Percentiles rank a stretch among this genome's conserved stretches.
phyloP scores from a whole-genome alignment of 2,113 vertebrate genomes.

The Rhagologus leucostigma region DNA sequence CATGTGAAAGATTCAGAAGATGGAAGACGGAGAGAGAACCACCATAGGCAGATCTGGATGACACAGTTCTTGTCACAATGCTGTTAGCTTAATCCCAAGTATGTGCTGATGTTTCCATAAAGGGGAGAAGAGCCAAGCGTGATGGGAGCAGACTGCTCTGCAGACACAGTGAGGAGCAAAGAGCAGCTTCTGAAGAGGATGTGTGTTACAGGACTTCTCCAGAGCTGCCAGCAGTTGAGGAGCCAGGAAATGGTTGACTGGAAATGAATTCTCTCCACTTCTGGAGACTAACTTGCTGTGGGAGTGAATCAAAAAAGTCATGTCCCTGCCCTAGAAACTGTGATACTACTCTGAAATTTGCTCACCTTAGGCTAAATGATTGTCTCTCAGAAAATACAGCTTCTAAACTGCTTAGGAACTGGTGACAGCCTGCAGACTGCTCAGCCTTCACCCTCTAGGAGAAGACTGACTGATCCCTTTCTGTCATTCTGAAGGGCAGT shows the following conservation, averaged over 20 bases:
- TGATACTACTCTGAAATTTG: neutral
- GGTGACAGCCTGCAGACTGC: neutral
- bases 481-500: neutral
- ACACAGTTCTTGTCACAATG: neutral
- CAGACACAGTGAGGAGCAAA: neutral
- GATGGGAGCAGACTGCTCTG: neutral
- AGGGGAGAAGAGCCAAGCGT: neutral
- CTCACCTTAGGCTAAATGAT: neutral
- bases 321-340: neutral
- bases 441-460: neutral
- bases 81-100: neutral
- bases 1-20: neutral
- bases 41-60: neutral
- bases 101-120: fast-evolving
- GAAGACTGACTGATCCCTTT: neutral
- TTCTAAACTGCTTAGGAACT: neutral
- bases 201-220: neutral
- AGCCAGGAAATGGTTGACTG: neutral
- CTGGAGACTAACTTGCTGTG: neutral
- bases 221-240: neutral
- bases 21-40: neutral
- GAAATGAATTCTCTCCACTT: neutral
- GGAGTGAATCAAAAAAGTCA: neutral
- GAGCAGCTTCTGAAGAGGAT: neutral
- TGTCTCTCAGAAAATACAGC: neutral